Evolutionary conservation across 2,888 invertebrate genomes (phyloP).

Genomic region (Isoperla grammatica): DNA sequence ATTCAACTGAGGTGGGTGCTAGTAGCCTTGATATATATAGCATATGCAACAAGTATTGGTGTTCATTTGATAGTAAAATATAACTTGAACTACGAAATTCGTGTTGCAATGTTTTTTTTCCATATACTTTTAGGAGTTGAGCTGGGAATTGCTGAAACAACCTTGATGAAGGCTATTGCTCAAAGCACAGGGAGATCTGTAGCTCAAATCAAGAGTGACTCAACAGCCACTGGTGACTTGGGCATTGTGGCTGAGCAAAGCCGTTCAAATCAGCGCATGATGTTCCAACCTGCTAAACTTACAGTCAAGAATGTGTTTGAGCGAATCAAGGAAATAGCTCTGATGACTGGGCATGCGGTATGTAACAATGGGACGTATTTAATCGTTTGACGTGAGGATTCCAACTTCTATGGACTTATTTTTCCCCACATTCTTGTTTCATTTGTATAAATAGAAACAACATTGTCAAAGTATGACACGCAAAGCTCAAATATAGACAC

Average conservation of each 20-base stretch:
- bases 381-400: neutral
- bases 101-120: no score
- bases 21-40: no score
- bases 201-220: conserved; percentile 68
- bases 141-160: conserved; percentile 91
- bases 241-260: conserved; percentile 86
- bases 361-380: conserved; percentile 36
- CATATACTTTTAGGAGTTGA: conserved; percentile 56
- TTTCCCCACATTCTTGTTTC: conserved; percentile 13
- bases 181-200: conserved; percentile 81
- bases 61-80: no score
- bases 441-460: no score
- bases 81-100: no score
- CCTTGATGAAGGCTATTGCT: conserved; percentile 90
- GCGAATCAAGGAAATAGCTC: conserved; percentile 81
- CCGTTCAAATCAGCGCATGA: conserved; percentile 75
- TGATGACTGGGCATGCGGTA: conserved; percentile 72
- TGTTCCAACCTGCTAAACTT: conserved; percentile 78
- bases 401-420: neutral
- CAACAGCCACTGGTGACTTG: conserved; percentile 73
- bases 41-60: no score
- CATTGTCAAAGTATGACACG: no score
- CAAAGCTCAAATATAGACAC: no score
- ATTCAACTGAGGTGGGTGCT: no score
- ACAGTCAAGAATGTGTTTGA: conserved; percentile 69